phyloP scores from a whole-genome alignment of 1,140 invertebrate genomes.

The Himalopsyche phryganea region DNA sequence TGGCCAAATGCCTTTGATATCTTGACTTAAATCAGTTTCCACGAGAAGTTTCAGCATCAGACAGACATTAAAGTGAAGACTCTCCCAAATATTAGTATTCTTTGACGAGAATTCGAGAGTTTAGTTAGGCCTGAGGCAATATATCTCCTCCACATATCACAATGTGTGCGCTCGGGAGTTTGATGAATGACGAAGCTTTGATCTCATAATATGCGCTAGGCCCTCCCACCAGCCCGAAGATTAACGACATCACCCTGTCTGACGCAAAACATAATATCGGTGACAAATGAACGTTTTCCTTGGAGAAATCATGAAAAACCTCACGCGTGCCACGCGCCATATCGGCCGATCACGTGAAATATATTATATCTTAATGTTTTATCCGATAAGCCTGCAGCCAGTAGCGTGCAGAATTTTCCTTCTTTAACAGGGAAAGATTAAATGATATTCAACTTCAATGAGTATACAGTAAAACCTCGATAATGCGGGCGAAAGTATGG shows the following conservation, averaged over 20 bases:
- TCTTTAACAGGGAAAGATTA: no score
- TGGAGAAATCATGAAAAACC: conserved; percentile 22
- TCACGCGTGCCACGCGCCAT: not conserved
- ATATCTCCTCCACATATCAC: not conserved
- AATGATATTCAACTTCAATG: no score
- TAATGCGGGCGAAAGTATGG: no score
- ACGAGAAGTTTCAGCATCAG: no score
- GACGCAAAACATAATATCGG: conserved; percentile 25
- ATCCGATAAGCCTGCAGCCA: no score
- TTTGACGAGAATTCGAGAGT: not conserved
- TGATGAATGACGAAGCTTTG: conserved; percentile 21
- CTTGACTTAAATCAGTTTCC: no score
- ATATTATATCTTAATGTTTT: no score
- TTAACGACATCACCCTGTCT: conserved; percentile 19
- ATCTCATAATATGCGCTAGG: conserved; percentile 19
- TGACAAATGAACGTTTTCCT: conserved; percentile 27
- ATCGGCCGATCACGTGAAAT: not conserved
- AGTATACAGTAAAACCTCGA: no score
- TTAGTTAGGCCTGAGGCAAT: not conserved
- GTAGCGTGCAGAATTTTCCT: no score
- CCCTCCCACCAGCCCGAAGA: conserved; percentile 12
- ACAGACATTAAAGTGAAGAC: no score
- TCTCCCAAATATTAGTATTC: no score
- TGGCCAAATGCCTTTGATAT: no score
- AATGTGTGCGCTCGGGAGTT: not conserved